Evolutionary conservation across 2,888 invertebrate genomes (phyloP).

Genomic region (Cactoblastis cactorum): DNA sequence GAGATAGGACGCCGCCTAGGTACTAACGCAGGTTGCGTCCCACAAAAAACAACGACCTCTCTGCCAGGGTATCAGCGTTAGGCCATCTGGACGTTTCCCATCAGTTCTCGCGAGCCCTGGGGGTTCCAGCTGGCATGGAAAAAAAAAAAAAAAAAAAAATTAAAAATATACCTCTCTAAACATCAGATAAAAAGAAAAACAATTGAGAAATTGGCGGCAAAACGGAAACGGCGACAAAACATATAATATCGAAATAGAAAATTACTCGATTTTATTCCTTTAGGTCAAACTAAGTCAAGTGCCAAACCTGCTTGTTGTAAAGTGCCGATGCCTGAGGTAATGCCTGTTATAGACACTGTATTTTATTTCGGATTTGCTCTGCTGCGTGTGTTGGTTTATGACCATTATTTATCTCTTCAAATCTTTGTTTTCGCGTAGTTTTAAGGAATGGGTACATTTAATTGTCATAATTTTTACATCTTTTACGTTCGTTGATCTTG

Average conservation of each 20-base stretch:
- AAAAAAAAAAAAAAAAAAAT: too few species aligned
- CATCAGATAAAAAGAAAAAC: too few species aligned
- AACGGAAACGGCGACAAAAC: background rate
- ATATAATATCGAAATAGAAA: background rate
- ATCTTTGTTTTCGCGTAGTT: background rate
- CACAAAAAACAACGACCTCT: too few species aligned
- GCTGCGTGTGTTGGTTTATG: conserved; percentile 1
- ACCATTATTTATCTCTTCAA: background rate
- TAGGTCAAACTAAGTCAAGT: conserved; percentile 35
- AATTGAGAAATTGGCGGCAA: background rate
- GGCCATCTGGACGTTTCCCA: too few species aligned
- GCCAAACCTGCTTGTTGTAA: conserved; percentile 24
- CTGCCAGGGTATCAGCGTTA: too few species aligned
- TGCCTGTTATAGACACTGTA: background rate
- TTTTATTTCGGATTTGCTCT: conserved; percentile 1
- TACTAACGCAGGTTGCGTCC: too few species aligned
- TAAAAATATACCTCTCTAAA: too few species aligned
- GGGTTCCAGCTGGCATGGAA: too few species aligned
- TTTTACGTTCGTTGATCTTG: too few species aligned
- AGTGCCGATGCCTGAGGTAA: conserved; percentile 9
- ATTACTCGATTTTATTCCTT: background rate
- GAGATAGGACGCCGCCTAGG: too few species aligned
- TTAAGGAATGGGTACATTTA: background rate
- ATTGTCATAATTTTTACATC: too few species aligned
- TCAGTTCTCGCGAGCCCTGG: too few species aligned